Conservation (phyloP, 2,888 invertebrate species). For the Clanis bilineata region DNA sequence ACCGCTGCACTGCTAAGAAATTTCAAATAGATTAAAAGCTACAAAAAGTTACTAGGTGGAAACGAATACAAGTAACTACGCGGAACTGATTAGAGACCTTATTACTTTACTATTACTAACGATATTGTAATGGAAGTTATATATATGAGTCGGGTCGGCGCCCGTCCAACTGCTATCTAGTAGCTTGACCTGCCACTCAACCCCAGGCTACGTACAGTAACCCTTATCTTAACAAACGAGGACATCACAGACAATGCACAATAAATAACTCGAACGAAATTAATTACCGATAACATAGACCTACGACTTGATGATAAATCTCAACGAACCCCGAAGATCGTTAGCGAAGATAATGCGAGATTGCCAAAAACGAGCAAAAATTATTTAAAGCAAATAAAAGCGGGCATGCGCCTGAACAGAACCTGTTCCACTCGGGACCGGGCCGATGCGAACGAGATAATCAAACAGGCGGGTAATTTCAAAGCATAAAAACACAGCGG, state of each 20-base stretch:
- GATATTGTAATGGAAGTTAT: slow-evolving; percentile 14
- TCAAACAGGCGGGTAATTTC: slow-evolving; percentile 71
- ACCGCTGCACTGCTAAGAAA: slow-evolving; percentile 12
- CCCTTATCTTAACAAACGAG: slow-evolving; percentile 74
- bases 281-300: slow-evolving; percentile 60
- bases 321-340: slow-evolving; percentile 73
- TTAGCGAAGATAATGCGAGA: slow-evolving; percentile 75
- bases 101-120: slow-evolving; percentile 19
- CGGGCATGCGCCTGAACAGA: slow-evolving; percentile 61
- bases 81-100: slow-evolving; percentile 27
- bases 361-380: slow-evolving; percentile 79
- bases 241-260: slow-evolving; percentile 63
- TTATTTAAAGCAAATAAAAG: slow-evolving; percentile 77
- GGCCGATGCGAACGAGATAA: slow-evolving; percentile 74
- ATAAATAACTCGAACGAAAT: slow-evolving; percentile 60
- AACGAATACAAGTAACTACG: not conserved
- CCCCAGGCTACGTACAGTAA: slow-evolving; percentile 55
- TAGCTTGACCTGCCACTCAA: slow-evolving; percentile 66
- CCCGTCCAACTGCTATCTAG: slow-evolving; percentile 71
- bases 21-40: slow-evolving; percentile 12
- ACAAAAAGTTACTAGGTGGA: slow-evolving; percentile 6
- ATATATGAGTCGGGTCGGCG: slow-evolving; percentile 50
- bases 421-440: slow-evolving; percentile 60
- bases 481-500: slow-evolving; percentile 63
- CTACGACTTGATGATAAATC: slow-evolving; percentile 71